Evolutionary conservation across 2,797 vertebrate genomes (phyloP).

Genomic region (Erethizon dorsatum): DNA sequence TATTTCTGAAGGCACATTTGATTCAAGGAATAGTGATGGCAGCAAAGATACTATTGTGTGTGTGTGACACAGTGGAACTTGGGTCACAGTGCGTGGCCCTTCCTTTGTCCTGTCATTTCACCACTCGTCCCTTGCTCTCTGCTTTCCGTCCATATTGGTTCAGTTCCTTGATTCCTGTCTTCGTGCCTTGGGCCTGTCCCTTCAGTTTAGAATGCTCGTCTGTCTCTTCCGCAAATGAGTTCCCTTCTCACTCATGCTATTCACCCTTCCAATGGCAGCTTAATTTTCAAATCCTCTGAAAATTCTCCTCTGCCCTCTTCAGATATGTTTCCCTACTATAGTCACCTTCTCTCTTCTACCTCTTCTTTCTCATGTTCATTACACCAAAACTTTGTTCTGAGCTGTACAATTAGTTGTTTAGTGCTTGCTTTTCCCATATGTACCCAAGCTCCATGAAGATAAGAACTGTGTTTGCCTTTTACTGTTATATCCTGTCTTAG

Average conservation of each 20-base stretch:
- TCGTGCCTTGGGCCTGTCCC: background rate
- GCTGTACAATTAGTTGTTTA: background rate
- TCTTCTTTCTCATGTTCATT: background rate
- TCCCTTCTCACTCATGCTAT: background rate
- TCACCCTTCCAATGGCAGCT: background rate
- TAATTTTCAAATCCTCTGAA: background rate
- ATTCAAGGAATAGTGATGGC: background rate
- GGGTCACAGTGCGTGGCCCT: too few relatives aligned
- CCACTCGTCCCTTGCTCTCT: background rate
- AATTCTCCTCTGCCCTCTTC: background rate
- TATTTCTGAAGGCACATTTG: background rate
- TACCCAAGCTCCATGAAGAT: background rate
- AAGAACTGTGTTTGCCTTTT: background rate
- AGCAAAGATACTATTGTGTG: background rate
- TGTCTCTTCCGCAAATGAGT: background rate
- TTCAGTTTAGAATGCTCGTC: background rate
- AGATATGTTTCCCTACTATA: background rate
- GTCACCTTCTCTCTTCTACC: background rate
- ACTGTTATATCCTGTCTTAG: background rate
- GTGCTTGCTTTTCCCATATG: background rate
- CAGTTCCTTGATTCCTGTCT: background rate
- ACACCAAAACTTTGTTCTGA: background rate
- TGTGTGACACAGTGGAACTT: background rate
- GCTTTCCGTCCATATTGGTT: rapidly evolving
- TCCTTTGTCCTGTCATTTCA: background rate